Conservation (phyloP, 2,113 vertebrate species). For the Petroica traversi region DNA sequence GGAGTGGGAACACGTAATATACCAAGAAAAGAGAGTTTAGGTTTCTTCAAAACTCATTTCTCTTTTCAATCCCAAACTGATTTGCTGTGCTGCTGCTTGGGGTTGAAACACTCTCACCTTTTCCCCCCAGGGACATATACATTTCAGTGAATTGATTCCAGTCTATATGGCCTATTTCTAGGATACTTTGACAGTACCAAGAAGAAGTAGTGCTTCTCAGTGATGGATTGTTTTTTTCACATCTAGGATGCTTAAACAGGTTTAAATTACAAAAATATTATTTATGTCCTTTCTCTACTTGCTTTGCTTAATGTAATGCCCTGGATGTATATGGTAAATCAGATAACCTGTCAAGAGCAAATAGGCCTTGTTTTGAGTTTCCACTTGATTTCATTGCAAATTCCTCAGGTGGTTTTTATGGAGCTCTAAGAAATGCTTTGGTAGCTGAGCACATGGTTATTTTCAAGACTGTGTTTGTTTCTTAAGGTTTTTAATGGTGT, state of each 20-base stretch:
- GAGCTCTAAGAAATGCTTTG: background rate
- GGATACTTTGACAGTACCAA: background rate
- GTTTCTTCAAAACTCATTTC: background rate
- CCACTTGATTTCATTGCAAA: background rate
- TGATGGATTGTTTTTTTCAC: background rate
- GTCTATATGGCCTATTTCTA: background rate
- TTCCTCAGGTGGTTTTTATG: background rate
- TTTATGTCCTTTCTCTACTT: background rate
- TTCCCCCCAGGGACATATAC: background rate
- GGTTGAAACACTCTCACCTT: background rate
- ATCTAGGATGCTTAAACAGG: background rate
- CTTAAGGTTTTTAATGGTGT: background rate
- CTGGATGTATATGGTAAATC: background rate
- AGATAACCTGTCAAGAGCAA: background rate
- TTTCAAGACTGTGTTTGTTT: constrained; percentile 19
- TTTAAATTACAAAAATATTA: background rate
- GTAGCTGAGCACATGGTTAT: background rate
- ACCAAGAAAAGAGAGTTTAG: background rate
- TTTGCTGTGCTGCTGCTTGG: background rate
- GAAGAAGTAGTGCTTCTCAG: background rate
- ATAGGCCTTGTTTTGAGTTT: background rate
- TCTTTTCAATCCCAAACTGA: background rate
- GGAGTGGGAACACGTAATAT: background rate
- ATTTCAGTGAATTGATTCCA: background rate
- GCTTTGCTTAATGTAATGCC: background rate